phyloP scores from a whole-genome alignment of 2,888 invertebrate genomes.

The Acanthococcus lagerstroemiae region DNA sequence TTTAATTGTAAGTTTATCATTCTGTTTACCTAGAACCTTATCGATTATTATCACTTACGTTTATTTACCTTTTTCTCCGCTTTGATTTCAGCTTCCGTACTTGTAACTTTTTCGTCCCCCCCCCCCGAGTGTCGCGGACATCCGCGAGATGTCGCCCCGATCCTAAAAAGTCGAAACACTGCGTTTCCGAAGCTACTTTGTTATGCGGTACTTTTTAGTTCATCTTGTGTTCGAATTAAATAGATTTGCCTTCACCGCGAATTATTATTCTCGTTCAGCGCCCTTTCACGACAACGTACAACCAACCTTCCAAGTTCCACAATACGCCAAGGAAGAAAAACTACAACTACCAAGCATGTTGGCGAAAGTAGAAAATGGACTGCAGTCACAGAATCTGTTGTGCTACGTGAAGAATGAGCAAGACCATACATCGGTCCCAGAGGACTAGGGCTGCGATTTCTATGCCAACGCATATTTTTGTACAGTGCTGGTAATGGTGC shows the following conservation, averaged over 20 bases:
- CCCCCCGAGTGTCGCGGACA: not conserved
- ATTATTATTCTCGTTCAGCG: no score
- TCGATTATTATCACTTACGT: not conserved
- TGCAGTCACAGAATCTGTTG: not conserved
- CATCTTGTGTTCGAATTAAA: no score
- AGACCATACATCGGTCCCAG: not conserved
- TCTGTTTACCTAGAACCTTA: not conserved
- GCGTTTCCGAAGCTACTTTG: no score
- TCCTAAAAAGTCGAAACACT: no score
- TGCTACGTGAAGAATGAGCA: not conserved
- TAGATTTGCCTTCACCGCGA: no score
- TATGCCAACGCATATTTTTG: no score
- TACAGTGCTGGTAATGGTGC: no score
- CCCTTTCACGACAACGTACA: no score
- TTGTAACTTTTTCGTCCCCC: not conserved
- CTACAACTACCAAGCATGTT: not conserved
- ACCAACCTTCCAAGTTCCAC: not conserved
- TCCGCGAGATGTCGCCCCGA: no score
- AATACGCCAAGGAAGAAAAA: not conserved
- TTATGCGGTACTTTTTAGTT: no score
- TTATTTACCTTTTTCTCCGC: not conserved
- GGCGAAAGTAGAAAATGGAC: not conserved
- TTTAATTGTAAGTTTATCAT: not conserved
- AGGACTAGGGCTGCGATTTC: no score
- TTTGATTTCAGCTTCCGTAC: not conserved